Percentiles rank a stretch among this genome's conserved stretches.
phyloP scores from a whole-genome alignment of 2,113 vertebrate species.

The Prinia subflava region DNA sequence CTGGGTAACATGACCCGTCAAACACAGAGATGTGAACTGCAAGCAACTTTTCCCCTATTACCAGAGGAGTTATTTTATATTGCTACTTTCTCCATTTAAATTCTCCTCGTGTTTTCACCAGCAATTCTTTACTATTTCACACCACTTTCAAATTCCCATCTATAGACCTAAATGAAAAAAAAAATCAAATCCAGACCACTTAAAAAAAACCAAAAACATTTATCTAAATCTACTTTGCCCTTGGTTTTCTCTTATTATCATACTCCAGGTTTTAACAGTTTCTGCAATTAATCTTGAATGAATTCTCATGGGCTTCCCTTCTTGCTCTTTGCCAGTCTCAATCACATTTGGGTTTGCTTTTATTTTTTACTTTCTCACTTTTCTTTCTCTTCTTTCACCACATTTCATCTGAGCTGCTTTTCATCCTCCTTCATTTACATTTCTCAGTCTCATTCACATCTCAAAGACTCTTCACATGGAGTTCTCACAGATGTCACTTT shows the following conservation, averaged over 20 bases:
- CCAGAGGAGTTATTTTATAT: not conserved
- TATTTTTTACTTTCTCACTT: not conserved
- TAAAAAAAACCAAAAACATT: fast-evolving
- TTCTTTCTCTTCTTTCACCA: not conserved
- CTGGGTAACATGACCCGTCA: conserved; percentile 6
- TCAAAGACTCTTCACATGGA: not conserved
- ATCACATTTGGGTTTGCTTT: not conserved
- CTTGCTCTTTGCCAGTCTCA: not conserved
- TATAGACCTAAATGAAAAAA: not conserved
- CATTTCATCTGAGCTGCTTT: not conserved
- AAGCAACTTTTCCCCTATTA: not conserved
- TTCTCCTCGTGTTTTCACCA: not conserved
- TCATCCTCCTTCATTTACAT: not conserved
- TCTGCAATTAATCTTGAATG: not conserved
- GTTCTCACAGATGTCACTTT: not conserved
- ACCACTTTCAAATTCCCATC: not conserved
- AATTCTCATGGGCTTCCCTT: not conserved
- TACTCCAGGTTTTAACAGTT: not conserved
- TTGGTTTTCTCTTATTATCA: not conserved
- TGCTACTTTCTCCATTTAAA: not conserved
- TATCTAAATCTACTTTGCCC: not conserved
- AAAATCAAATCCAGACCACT: no score
- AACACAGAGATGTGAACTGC: not conserved
- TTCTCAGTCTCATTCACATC: not conserved
- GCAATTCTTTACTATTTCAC: not conserved